Conservation (phyloP, 2,888 invertebrate species). For the Anticlea derivata region DNA sequence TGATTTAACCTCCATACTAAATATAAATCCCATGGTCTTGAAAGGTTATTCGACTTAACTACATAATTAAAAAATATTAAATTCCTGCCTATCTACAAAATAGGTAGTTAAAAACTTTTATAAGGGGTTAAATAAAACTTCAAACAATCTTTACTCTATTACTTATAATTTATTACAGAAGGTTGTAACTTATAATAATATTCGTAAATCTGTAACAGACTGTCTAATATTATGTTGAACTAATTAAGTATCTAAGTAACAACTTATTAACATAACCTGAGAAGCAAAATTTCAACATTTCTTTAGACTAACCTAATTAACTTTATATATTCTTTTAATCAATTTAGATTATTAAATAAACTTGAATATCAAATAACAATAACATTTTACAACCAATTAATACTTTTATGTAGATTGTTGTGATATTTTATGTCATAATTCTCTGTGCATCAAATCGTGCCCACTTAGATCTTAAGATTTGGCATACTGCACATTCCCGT, state of each 20-base stretch:
- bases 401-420: slow-evolving; percentile 4
- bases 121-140: slow-evolving; percentile 4
- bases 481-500: too few species aligned
- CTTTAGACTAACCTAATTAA: background rate
- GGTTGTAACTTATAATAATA: slow-evolving; percentile 1
- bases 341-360: slow-evolving; percentile 11
- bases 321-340: slow-evolving; percentile 2
- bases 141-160: background rate
- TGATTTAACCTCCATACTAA: too few species aligned
- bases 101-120: too few species aligned
- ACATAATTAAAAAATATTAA: too few species aligned
- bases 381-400: slow-evolving; percentile 16
- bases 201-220: slow-evolving; percentile 5
- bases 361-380: slow-evolving; percentile 17
- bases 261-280: slow-evolving; percentile 19
- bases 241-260: slow-evolving; percentile 23
- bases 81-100: too few species aligned
- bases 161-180: slow-evolving; percentile 11
- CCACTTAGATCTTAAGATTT: background rate
- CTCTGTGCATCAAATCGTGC: background rate
- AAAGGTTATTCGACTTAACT: too few species aligned
- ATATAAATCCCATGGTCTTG: too few species aligned
- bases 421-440: background rate
- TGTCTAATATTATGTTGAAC: slow-evolving; percentile 12
- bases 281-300: slow-evolving; percentile 17